Conservation (phyloP, 2,888 invertebrate species). For the Eulithis testata region DNA sequence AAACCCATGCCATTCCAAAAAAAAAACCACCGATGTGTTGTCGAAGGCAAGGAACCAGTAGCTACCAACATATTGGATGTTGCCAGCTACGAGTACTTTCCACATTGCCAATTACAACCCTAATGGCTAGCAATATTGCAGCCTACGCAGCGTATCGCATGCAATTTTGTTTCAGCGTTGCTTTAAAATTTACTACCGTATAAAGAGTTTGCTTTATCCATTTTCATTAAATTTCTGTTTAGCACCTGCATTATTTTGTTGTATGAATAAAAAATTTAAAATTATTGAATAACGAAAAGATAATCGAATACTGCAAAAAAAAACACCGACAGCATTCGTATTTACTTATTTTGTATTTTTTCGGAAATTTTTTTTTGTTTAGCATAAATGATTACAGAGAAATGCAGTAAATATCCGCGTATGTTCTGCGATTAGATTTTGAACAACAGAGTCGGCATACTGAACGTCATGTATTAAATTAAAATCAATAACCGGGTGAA, state of each 20-base stretch:
- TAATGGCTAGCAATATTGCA: conserved; percentile 26
- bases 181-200: conserved; percentile 7
- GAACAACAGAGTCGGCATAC: background rate
- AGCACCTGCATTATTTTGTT: background rate
- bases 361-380: too few relatives aligned
- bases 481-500: background rate
- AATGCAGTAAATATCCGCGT: background rate
- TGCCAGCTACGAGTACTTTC: conserved; percentile 4
- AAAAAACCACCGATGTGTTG: background rate
- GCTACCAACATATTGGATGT: conserved; percentile 10
- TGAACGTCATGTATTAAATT: background rate
- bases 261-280: background rate
- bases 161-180: conserved; percentile 12
- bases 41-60: background rate
- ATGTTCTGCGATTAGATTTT: background rate
- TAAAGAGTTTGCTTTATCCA: conserved; percentile 7
- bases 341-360: background rate
- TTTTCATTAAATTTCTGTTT: background rate
- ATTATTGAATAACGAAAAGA: too few relatives aligned
- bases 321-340: too few relatives aligned
- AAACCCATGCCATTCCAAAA: too few relatives aligned
- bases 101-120: conserved; percentile 21
- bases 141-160: conserved; percentile 17
- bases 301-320: too few relatives aligned
- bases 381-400: background rate